A percentile compares a stretch with the other conserved stretches of the same genome.
phyloP scores from a whole-genome alignment of 2,888 invertebrate species.

The Blomia tropicalis region DNA sequence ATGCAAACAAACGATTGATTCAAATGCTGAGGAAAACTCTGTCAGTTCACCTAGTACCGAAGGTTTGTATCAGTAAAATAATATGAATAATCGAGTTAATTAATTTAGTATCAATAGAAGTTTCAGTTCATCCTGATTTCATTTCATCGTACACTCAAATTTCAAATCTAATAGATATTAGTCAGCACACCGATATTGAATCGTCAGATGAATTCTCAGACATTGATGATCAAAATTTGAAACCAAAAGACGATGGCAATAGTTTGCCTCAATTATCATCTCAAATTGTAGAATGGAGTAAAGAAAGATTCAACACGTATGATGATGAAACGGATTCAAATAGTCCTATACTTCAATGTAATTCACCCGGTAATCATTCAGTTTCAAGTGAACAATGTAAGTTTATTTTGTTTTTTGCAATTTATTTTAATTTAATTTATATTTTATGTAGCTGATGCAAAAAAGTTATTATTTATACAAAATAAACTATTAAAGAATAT shows the following conservation, averaged over 20 bases:
- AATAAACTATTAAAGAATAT: neutral
- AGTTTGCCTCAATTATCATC: neutral
- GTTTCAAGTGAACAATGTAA: neutral
- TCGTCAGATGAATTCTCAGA: neutral
- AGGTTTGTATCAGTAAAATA: neutral
- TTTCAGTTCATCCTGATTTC: neutral
- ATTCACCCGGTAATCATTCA: neutral
- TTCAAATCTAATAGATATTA: neutral
- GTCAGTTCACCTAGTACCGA: neutral
- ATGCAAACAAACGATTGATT: neutral
- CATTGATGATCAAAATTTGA: neutral
- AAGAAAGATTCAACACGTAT: neutral
- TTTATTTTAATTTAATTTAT: neutral
- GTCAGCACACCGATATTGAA: neutral
- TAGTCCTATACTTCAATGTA: neutral
- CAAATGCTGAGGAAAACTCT: neutral
- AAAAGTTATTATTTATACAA: neutral
- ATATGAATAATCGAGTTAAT: neutral
- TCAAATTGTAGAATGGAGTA: neutral
- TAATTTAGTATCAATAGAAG: constrained; percentile 26
- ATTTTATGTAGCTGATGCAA: neutral
- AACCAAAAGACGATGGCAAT: neutral
- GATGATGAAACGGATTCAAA: neutral
- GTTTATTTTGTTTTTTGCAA: neutral
- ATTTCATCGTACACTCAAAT: constrained; percentile 1